phyloP scores from a whole-genome alignment of 2,888 invertebrate genomes.

The Cosmopolites sordidus region DNA sequence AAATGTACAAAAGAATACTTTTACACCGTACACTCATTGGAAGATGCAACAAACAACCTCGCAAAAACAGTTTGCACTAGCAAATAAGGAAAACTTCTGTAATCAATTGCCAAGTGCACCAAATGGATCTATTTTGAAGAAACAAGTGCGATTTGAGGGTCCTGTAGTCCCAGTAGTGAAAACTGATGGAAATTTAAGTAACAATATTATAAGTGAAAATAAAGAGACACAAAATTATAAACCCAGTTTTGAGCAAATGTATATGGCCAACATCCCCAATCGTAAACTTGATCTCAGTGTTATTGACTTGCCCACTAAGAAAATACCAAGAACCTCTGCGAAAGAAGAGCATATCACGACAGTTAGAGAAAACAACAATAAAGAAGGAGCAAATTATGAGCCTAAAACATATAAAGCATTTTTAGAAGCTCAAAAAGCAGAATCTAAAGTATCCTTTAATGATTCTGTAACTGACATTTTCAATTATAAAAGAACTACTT shows the following conservation, averaged over 20 bases:
- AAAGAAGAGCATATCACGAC: neutral
- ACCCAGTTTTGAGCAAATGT: constrained; percentile 43
- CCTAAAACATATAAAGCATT: constrained; percentile 36
- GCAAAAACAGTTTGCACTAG: constrained; percentile 6
- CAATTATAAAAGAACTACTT: constrained; percentile 31
- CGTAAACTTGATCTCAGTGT: constrained; percentile 45
- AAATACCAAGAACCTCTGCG: constrained; percentile 1
- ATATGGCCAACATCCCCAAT: constrained; percentile 46
- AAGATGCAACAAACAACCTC: constrained; percentile 29
- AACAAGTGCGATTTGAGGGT: constrained; percentile 45
- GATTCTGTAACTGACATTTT: constrained; percentile 37
- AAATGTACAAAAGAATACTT: constrained; percentile 20
- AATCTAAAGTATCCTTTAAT: constrained; percentile 22
- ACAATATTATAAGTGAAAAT: neutral
- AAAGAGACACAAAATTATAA: neutral
- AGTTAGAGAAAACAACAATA: neutral
- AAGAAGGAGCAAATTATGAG: constrained; percentile 13
- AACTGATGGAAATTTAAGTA: neutral
- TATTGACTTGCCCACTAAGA: constrained; percentile 36
- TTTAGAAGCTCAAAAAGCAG: constrained; percentile 29
- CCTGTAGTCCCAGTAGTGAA: constrained; percentile 23
- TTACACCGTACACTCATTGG: constrained; percentile 36
- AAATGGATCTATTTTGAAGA: constrained; percentile 32
- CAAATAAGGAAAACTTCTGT: constrained; percentile 28
- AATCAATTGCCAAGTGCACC: constrained; percentile 11